These are phyloP conservation scores for Calameuta pallipes DNA, from an alignment of 2,888 invertebrate species.

Conservation along the genomic window DNA sequence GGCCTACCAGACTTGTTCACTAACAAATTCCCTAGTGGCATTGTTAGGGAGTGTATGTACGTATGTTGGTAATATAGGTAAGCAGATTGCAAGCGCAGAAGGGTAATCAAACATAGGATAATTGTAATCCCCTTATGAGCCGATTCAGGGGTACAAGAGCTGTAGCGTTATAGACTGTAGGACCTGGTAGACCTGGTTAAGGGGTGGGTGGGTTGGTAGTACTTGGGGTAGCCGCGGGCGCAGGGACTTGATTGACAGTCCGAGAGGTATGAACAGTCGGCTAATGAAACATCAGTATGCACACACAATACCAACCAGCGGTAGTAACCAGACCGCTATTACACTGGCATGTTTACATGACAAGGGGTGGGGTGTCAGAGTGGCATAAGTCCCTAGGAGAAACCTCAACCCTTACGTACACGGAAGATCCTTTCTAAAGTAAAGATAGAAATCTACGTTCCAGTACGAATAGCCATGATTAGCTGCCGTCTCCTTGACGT, in stretches of 20 bases:
- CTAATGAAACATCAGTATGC: constrained; percentile 64
- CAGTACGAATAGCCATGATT: not conserved
- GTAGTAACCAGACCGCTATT: constrained; percentile 44
- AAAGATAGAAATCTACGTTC: not conserved
- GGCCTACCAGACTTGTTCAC: not conserved
- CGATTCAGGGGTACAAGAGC: constrained; percentile 33
- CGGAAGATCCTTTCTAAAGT: not conserved
- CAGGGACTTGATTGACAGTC: constrained; percentile 61
- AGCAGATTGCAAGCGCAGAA: constrained; percentile 46
- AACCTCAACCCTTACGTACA: not conserved
- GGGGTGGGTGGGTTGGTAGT: constrained; percentile 9
- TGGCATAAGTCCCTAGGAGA: not conserved
- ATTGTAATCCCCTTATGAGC: constrained; percentile 54
- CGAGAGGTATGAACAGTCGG: constrained; percentile 56
- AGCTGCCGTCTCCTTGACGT: not conserved
- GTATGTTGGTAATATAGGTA: constrained; percentile 23
- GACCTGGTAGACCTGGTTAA: not conserved
- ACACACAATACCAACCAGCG: constrained; percentile 46
- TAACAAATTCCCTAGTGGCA: not conserved
- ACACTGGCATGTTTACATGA: constrained; percentile 40
- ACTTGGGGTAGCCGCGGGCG: constrained; percentile 41
- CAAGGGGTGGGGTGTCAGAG: not conserved
- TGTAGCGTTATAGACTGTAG: not conserved
- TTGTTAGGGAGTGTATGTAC: constrained; percentile 2
- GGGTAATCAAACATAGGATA: constrained; percentile 55